Percentiles rank a stretch among this genome's conserved stretches.
phyloP scores from a whole-genome alignment of 2,797 vertebrate species.

The Dendrocincla fuliginosa region DNA sequence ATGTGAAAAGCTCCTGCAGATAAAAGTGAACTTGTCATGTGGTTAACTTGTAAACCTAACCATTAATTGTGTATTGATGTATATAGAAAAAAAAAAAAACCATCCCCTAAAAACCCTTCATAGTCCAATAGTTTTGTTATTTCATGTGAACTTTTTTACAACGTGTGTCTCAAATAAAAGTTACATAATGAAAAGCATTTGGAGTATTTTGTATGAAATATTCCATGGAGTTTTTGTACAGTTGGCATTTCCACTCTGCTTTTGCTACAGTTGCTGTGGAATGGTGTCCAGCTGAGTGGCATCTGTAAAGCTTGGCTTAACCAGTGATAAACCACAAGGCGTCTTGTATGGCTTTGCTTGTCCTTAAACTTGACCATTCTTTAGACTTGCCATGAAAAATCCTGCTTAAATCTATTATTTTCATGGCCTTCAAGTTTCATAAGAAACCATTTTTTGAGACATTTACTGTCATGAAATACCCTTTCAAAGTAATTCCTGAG shows the following conservation, averaged over 20 bases:
- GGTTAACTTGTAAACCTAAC: constrained; percentile 74
- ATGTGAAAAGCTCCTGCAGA: constrained; percentile 70
- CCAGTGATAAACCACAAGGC: neutral
- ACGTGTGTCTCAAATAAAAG: constrained; percentile 84
- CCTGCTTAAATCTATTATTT: neutral
- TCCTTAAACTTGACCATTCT: neutral
- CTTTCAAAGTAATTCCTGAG: neutral
- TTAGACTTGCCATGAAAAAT: neutral
- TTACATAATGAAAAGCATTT: constrained; percentile 73
- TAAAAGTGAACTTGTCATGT: constrained; percentile 70
- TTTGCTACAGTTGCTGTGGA: neutral
- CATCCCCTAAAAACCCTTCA: constrained; percentile 5
- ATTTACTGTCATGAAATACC: neutral
- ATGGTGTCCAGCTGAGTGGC: neutral
- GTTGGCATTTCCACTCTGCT: neutral
- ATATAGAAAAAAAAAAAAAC: constrained; percentile 62
- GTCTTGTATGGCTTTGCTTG: neutral
- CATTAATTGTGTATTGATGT: constrained; percentile 79
- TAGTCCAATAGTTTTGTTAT: constrained; percentile 73
- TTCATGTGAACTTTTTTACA: constrained; percentile 82
- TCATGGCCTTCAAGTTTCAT: neutral
- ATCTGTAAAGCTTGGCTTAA: neutral
- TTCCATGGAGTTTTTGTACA: neutral
- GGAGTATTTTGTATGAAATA: constrained; percentile 67
- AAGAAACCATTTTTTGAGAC: neutral